Evolutionary conservation across 2,113 vertebrate genomes (phyloP).

Genomic region (Elanoides forficatus): DNA sequence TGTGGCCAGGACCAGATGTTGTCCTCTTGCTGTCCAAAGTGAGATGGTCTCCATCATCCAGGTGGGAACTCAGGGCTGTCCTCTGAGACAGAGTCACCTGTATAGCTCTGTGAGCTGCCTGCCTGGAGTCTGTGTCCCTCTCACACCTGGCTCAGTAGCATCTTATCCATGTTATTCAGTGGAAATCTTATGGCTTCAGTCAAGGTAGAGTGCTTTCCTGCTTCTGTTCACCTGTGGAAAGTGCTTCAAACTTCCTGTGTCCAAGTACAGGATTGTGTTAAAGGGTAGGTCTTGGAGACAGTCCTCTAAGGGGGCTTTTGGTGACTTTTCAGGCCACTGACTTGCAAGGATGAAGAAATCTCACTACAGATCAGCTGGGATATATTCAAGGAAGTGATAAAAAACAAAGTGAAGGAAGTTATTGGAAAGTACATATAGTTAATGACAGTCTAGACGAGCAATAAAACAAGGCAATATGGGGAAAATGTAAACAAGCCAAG

Average conservation of each 20-base stretch:
- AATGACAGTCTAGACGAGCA: background rate
- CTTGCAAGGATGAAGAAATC: background rate
- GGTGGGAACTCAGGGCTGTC: background rate
- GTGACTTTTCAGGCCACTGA: background rate
- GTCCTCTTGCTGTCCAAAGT: background rate
- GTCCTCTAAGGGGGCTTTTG: background rate
- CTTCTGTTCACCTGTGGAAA: background rate
- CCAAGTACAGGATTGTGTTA: background rate
- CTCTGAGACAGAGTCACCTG: background rate
- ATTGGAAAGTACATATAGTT: background rate
- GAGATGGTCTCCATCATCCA: background rate
- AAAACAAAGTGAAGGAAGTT: conserved; percentile 49
- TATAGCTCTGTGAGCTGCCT: background rate
- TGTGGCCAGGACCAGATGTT: background rate
- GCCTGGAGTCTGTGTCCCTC: background rate
- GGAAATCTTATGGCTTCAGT: background rate
- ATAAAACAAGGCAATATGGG: conserved; percentile 1
- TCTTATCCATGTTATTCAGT: background rate
- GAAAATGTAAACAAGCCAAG: conserved; percentile 35
- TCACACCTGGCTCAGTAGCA: background rate
- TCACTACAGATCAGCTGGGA: background rate
- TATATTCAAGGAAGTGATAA: conserved; percentile 53
- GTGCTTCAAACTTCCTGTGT: background rate
- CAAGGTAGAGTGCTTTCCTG: background rate
- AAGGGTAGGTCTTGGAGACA: background rate